phyloP scores from a whole-genome alignment of 2,888 invertebrate species.

The Dolichomitus sp. region DNA sequence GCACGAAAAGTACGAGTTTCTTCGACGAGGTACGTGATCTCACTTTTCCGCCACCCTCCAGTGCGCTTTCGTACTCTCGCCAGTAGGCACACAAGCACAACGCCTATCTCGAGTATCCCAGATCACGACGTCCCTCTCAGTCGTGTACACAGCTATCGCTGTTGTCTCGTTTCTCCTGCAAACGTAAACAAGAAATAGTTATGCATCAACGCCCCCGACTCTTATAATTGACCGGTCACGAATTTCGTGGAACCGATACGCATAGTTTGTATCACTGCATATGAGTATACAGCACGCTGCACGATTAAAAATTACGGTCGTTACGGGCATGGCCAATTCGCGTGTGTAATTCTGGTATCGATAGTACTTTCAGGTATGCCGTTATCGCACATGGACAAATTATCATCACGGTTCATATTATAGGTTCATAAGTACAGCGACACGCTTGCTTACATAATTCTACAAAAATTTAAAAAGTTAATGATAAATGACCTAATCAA shows the following conservation, averaged over 20 bases:
- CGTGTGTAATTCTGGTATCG: constrained; percentile 40
- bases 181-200: constrained; percentile 63
- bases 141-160: constrained; percentile 40
- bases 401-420: neutral
- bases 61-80: constrained; percentile 41
- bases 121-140: constrained; percentile 42
- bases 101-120: constrained; percentile 36
- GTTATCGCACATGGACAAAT: constrained; percentile 28
- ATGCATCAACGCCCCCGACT: constrained; percentile 62
- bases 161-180: constrained; percentile 64
- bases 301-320: constrained; percentile 43
- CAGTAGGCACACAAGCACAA: constrained; percentile 9
- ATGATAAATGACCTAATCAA: too few species aligned
- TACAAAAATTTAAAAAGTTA: neutral
- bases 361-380: constrained; percentile 49
- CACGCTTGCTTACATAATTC: neutral
- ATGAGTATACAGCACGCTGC: neutral
- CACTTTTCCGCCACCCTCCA: constrained; percentile 50
- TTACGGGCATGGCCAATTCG: constrained; percentile 54
- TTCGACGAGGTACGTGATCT: constrained; percentile 42
- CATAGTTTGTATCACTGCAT: constrained; percentile 28
- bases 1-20: constrained; percentile 29
- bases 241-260: constrained; percentile 60
- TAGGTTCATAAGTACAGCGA: neutral
- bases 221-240: constrained; percentile 62